Evolutionary conservation across 1,140 invertebrate species (phyloP).

Genomic region (Bursaphelenchus mucronatus): DNA sequence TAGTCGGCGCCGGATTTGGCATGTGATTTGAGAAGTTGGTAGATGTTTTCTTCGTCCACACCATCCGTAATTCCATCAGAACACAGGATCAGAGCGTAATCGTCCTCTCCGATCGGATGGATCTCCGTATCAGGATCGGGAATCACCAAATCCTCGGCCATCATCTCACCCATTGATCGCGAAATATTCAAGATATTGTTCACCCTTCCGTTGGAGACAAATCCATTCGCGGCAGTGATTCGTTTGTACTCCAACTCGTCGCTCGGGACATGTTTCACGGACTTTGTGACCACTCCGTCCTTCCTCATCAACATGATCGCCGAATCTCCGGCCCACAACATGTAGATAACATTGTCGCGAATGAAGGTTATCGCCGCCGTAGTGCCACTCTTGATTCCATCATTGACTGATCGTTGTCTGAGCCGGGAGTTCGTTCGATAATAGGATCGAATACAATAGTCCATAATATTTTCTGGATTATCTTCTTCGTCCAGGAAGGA

Average conservation of each 20-base stretch:
- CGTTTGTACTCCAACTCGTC: constrained; percentile 24
- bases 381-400: constrained; percentile 12
- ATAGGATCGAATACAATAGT: not conserved
- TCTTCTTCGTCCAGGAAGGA: not conserved
- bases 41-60: constrained; percentile 5
- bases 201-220: constrained; percentile 25
- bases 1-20: too few relatives aligned
- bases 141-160: constrained; percentile 24
- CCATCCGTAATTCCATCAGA: constrained; percentile 34
- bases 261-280: constrained; percentile 20
- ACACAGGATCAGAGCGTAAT: constrained; percentile 21
- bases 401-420: too few relatives aligned
- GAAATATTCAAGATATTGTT: constrained; percentile 34
- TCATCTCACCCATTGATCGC: constrained; percentile 21
- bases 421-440: too few relatives aligned
- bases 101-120: constrained; percentile 6
- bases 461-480: not conserved
- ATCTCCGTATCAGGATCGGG: constrained; percentile 8
- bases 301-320: constrained; percentile 19
- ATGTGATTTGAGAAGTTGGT: too few relatives aligned
- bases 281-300: constrained; percentile 17
- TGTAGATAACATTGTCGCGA: not conserved
- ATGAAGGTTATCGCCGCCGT: constrained; percentile 24
- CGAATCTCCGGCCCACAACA: constrained; percentile 25
- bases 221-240: constrained; percentile 18